Conservation (phyloP, 2,113 vertebrate species). For the Scartelaos histophorus region DNA sequence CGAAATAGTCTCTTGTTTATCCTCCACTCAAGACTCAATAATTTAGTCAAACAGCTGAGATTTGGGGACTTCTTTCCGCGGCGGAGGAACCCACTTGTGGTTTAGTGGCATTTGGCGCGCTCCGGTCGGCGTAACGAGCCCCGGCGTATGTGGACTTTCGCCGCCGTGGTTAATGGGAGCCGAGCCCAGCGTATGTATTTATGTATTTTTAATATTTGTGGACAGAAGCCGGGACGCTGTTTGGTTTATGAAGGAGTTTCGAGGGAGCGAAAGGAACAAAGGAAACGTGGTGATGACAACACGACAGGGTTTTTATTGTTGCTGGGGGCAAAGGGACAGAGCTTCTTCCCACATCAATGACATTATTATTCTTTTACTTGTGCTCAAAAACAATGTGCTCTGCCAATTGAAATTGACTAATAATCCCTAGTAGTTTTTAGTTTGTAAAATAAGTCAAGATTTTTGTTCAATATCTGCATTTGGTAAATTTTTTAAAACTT, state of each 20-base stretch:
- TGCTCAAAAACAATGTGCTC: no score
- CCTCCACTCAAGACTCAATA: background rate
- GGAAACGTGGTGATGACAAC: background rate
- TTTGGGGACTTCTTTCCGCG: constrained; percentile 3
- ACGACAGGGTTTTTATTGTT: no score
- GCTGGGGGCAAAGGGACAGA: no score
- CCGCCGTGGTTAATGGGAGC: background rate
- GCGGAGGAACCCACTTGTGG: constrained; percentile 6
- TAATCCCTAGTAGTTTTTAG: no score
- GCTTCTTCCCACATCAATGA: no score
- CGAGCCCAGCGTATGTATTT: background rate
- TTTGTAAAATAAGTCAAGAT: no score
- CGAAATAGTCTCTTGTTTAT: background rate
- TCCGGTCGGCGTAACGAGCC: background rate
- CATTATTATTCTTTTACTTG: no score
- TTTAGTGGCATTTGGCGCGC: background rate
- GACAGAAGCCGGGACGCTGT: background rate
- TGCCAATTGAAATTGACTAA: no score
- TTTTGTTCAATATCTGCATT: no score
- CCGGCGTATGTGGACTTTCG: background rate
- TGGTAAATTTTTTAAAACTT: no score
- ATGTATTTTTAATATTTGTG: constrained; percentile 10
- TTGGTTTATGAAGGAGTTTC: background rate
- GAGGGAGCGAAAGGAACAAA: constrained; percentile 6
- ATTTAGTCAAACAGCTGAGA: background rate